Evolutionary conservation across 1,140 invertebrate genomes (phyloP), one percentile per base, ranked within the genome.

Genomic region (Lepidurus arcticus): DNA sequence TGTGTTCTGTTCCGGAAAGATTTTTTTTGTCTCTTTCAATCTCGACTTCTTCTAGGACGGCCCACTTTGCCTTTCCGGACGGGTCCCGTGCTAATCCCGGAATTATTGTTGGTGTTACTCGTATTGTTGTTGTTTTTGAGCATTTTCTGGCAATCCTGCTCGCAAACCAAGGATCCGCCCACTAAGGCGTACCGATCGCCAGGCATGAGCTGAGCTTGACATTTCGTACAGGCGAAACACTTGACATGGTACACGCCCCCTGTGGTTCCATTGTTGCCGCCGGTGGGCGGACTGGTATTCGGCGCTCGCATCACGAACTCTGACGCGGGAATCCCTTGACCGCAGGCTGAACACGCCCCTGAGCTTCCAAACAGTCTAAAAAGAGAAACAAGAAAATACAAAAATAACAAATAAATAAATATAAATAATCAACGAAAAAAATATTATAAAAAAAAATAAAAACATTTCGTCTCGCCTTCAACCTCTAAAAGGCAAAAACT

Each of bases 161-260:
- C 94, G 88, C 94, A 96, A 42, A 96, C 90, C 81, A 94, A 88
- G 82, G 90, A 91, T 47, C 93, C 94, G 81, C 92, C 91, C 81
- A 95, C 85, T 85, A 95, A 89, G 84, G 93, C 92, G 87, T 94
- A 92, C 89, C 93, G 91, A 89, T 96, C 94, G 81, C 95, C 95
- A 80, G 93, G 90, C 83, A 92, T 90, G 80, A 97, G 90, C 85
- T 91, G 91, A 81, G 90, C 89, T 81, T 92, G 91, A 85, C 95
- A 97, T 84, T 95, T 95, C 84, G 92, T 94, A 88, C 95, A 97
- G 80, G 91, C 90, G 88, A 97, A 97, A 87, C 94, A 97, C 87
- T 94, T 95, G 85, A 95, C 89, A 89, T 97, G 94, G 89, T 95
- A 97, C 82, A 96, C 94, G 86, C 88, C 87, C 81, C 85, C 86